Conservation (phyloP, 2,888 invertebrate genomes). For the Latheticus oryzae region DNA sequence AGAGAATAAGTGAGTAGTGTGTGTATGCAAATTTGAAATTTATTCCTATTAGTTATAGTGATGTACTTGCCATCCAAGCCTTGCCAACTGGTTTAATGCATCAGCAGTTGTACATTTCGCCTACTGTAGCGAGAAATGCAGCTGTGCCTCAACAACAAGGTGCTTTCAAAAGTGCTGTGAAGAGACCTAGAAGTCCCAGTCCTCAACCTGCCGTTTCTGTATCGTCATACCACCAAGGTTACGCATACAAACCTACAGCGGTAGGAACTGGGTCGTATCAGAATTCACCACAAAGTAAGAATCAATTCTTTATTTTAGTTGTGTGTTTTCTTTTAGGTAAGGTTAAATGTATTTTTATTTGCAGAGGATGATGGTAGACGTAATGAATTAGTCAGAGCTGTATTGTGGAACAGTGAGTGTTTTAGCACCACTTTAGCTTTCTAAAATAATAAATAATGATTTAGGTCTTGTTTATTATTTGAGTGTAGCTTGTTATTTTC, state of each 20-base stretch:
- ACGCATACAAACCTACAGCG: slow-evolving; percentile 69
- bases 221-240: slow-evolving; percentile 68
- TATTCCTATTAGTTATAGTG: slow-evolving; percentile 64
- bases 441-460: slow-evolving; percentile 10
- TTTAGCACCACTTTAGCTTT: slow-evolving; percentile 31
- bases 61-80: slow-evolving; percentile 73
- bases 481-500: not conserved
- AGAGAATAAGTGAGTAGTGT: slow-evolving; percentile 65
- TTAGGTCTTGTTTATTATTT: slow-evolving; percentile 6
- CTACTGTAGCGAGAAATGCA: slow-evolving; percentile 56
- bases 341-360: slow-evolving; percentile 56
- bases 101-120: slow-evolving; percentile 77
- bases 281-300: slow-evolving; percentile 71
- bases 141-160: slow-evolving; percentile 56
- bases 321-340: slow-evolving; percentile 11
- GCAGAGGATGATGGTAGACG: slow-evolving; percentile 82
- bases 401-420: slow-evolving; percentile 87
- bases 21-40: slow-evolving; percentile 3
- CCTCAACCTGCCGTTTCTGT: slow-evolving; percentile 68
- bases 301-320: slow-evolving; percentile 4
- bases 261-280: slow-evolving; percentile 72
- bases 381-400: slow-evolving; percentile 82
- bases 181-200: slow-evolving; percentile 76
- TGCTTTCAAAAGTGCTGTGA: slow-evolving; percentile 66
- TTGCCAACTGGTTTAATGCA: slow-evolving; percentile 69